Percentiles rank a stretch among this genome's conserved stretches.
Conservation (phyloP, 2,113 vertebrate genomes). For the Semnornis frantzii region DNA sequence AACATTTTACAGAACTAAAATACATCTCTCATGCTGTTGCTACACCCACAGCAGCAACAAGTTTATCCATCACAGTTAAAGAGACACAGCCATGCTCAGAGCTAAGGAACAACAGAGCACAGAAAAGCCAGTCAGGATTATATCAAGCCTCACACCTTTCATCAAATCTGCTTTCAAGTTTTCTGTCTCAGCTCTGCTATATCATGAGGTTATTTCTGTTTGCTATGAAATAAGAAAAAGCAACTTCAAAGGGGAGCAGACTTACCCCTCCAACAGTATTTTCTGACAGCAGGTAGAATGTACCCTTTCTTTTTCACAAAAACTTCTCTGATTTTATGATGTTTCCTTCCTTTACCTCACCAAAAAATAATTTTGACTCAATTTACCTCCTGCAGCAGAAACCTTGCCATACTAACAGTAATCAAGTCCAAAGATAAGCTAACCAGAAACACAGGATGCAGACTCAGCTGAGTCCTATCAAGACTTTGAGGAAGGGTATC, state of each 20-base stretch:
- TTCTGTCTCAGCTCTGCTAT: not conserved
- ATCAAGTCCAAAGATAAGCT: not conserved
- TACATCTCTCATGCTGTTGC: not conserved
- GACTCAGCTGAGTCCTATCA: not conserved
- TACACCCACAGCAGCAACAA: not conserved
- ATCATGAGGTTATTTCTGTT: not conserved
- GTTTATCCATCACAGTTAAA: not conserved
- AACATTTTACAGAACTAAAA: not conserved
- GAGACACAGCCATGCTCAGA: not conserved
- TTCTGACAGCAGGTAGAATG: not conserved
- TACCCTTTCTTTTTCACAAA: not conserved
- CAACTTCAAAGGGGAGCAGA: not conserved
- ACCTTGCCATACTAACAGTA: not conserved
- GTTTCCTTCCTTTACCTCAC: not conserved
- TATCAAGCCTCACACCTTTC: not conserved
- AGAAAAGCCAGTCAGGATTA: not conserved
- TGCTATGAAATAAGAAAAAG: not conserved
- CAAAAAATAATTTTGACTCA: not conserved
- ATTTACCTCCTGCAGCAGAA: not conserved
- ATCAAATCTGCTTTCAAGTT: not conserved
- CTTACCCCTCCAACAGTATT: not conserved
- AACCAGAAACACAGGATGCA: not conserved
- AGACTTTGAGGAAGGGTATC: not conserved
- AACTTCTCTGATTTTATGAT: not conserved
- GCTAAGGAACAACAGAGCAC: not conserved